A percentile compares a stretch with the other conserved stretches of the same genome.
Conservation (phyloP, 2,888 invertebrate genomes). For the Argynnis bischoffii region DNA sequence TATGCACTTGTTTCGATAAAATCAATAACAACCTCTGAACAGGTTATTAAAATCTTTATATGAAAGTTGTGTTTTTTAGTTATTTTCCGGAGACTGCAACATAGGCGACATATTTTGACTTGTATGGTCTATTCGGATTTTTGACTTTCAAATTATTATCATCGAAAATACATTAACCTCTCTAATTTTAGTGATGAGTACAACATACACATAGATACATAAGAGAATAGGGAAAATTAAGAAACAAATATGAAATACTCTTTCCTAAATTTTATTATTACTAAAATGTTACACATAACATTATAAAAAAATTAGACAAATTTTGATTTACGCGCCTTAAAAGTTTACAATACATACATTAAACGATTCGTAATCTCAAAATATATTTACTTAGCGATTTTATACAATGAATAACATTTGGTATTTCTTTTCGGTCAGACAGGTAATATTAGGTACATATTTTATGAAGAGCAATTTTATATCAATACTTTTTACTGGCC, state of each 20-base stretch:
- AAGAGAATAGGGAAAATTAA: constrained; percentile 12
- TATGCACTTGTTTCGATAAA: too few relatives aligned
- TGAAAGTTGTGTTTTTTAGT: too few relatives aligned
- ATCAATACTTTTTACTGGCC: constrained; percentile 37
- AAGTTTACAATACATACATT: constrained; percentile 49
- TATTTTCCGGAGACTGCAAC: too few relatives aligned
- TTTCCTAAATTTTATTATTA: constrained; percentile 71
- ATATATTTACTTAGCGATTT: constrained; percentile 58
- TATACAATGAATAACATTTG: constrained; percentile 67
- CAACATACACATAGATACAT: too few relatives aligned
- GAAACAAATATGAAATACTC: constrained; percentile 45
- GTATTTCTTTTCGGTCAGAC: constrained; percentile 49
- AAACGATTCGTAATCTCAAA: constrained; percentile 73
- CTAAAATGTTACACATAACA: constrained; percentile 70
- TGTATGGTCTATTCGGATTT: too few relatives aligned
- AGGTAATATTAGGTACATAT: constrained; percentile 30
- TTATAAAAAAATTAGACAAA: constrained; percentile 64
- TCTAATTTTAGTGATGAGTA: too few relatives aligned
- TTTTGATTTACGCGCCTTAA: constrained; percentile 46
- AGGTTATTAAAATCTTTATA: too few relatives aligned
- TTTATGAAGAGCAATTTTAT: constrained; percentile 42
- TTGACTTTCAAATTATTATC: too few relatives aligned
- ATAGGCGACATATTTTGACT: too few relatives aligned
- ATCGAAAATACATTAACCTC: too few relatives aligned
- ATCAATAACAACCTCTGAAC: too few relatives aligned